Percentiles rank a stretch among this genome's conserved stretches.
Evolutionary conservation across 2,113 vertebrate species (phyloP).

Genomic region (Oostethus manadensis): DNA sequence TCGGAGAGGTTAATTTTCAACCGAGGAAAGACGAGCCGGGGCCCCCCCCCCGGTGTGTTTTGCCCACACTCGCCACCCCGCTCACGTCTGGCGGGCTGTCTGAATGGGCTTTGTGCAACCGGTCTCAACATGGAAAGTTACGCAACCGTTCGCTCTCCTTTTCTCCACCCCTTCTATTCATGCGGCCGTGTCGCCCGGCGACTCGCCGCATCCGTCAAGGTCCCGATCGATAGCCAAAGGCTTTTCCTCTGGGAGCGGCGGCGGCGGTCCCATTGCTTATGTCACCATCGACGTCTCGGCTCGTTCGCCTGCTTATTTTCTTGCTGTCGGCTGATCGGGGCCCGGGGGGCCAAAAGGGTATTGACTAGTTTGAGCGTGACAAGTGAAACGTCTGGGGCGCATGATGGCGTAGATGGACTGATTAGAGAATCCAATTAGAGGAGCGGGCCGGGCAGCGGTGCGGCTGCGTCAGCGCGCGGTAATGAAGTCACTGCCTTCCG

Average conservation of each 20-base stretch:
- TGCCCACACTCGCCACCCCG: constrained; percentile 6
- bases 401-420: constrained; percentile 4
- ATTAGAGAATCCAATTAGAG: constrained; percentile 57
- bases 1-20: constrained; percentile 50
- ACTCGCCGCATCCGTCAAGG: constrained; percentile 51
- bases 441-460: constrained; percentile 40
- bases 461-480: constrained; percentile 61
- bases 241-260: constrained; percentile 40
- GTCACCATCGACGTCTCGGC: constrained; percentile 58
- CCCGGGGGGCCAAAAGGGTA: constrained; percentile 3
- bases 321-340: constrained; percentile 42
- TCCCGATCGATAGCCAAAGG: constrained; percentile 43
- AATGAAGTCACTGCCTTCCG: constrained; percentile 72
- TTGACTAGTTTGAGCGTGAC: not conserved
- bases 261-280: constrained; percentile 55
- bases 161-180: constrained; percentile 18
- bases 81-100: constrained; percentile 20
- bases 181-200: constrained; percentile 20
- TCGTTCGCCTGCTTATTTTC: constrained; percentile 60
- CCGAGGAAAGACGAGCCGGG: constrained; percentile 23
- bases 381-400: constrained; percentile 1
- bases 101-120: constrained; percentile 23
- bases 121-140: constrained; percentile 43
- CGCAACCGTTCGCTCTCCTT: constrained; percentile 16
- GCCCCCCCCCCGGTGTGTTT: constrained; percentile 15